Evolutionary conservation across 2,888 invertebrate species (phyloP).

Genomic region (Digitonthophagus gazella): DNA sequence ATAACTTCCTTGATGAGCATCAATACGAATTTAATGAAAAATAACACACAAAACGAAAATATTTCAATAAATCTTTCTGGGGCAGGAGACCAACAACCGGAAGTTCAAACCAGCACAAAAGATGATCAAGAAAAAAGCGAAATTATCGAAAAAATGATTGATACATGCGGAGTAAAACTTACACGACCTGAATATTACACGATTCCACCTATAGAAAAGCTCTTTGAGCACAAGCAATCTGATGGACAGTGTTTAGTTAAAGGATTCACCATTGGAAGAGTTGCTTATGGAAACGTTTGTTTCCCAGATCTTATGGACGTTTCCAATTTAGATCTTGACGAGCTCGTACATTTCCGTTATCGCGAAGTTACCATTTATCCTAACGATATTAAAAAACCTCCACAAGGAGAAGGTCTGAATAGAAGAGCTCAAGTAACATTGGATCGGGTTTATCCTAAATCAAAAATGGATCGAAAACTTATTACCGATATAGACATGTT

Average conservation of each 20-base stretch:
- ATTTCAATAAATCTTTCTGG: neutral
- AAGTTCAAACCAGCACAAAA: neutral
- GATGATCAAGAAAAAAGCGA: neutral
- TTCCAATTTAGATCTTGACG: conserved; percentile 80
- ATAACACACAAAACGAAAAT: neutral
- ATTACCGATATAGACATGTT: conserved; percentile 80
- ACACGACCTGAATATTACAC: conserved; percentile 87
- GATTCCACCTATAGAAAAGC: conserved; percentile 78
- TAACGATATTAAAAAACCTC: conserved; percentile 83
- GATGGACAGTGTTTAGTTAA: conserved; percentile 82
- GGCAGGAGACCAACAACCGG: neutral
- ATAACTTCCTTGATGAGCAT: conserved; percentile 1
- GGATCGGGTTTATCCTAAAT: conserved; percentile 91
- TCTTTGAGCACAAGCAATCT: conserved; percentile 68
- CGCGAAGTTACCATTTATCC: conserved; percentile 96
- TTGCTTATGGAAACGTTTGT: conserved; percentile 87
- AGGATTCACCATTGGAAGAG: conserved; percentile 83
- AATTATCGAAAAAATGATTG: conserved; percentile 43
- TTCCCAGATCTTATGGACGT: conserved; percentile 85
- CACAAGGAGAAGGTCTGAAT: conserved; percentile 80
- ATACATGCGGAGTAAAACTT: conserved; percentile 75
- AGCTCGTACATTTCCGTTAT: conserved; percentile 86
- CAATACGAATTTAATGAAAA: neutral
- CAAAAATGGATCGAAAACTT: conserved; percentile 75
- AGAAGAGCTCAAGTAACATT: conserved; percentile 87